Base-by-base conservation (phyloP, 2,888 invertebrate genomes). In the Molorchus minor region DNA sequence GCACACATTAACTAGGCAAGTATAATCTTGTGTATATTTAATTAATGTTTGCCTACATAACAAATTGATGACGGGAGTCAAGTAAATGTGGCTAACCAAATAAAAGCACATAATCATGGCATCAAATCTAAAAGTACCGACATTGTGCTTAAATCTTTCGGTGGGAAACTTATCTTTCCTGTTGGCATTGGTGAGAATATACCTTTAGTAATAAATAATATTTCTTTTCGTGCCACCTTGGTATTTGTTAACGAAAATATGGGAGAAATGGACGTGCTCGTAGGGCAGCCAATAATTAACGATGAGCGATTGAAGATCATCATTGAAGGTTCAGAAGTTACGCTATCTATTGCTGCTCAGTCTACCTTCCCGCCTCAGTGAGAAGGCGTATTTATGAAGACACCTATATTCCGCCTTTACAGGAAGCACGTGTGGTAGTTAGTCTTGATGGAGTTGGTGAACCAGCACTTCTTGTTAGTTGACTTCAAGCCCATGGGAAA, bases 161-260 rank as follows among this genome's bases (percentile, higher is more conserved):
- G n/a, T n/a, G n/a, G n/a, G n/a, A n/a, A n/a, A n/a, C n/a, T n/a
- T n/a, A n/a, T n/a, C n/a, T n/a, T n/a, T n/a, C n/a, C n/a, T n/a
- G n/a, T n/a, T n/a, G 40, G 17, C 8, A 40, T 40, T 40, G 40
- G 40, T 40, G 40, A 40, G 19, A 40, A 40, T 40, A 40, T 40
- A 17, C 40, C 40, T 8, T 1, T 40, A 15, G 13, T 40, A 40
- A 40, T 40, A 40, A 40, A 40, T 40, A 40, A 40, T 40, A 40
- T 17, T 40, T 17, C 40, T 40, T 40, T 40, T 17, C 3, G 19
- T 40, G 17, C 19, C 16, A 17, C 40, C 16, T 16, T 16, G 40
- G 40, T 40, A 40, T n/a, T n/a, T n/a, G n/a, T n/a, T n/a, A n/a
- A n/a, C n/a, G n/a, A n/a, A n/a, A n/a, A n/a, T n/a, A n/a, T 40